Evolutionary conservation across 2,113 vertebrate genomes (phyloP).

Genomic region (Austrofundulus limnaeus): DNA sequence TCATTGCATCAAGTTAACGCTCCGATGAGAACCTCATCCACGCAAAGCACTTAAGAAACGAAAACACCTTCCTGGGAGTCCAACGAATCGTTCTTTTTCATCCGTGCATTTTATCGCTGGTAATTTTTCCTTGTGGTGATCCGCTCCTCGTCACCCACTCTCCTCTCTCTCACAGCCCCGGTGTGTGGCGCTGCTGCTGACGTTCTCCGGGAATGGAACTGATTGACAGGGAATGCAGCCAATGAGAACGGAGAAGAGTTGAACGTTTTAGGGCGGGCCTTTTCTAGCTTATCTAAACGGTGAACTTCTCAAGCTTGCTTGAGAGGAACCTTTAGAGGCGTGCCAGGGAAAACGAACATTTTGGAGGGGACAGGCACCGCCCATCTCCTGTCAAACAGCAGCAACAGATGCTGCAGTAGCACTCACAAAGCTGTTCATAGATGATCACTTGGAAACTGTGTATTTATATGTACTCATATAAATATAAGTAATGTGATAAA

Average conservation of each 20-base stretch:
- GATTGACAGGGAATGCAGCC: constrained; percentile 50
- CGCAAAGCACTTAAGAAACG: background rate
- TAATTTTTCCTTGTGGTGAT: constrained; percentile 54
- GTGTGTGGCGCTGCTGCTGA: constrained; percentile 65
- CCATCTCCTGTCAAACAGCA: constrained; percentile 68
- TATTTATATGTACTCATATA: background rate
- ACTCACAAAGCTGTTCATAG: background rate
- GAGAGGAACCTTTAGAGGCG: constrained; percentile 69
- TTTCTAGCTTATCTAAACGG: background rate
- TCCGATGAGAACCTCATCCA: background rate
- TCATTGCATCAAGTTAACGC: constrained; percentile 15
- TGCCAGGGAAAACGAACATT: constrained; percentile 57
- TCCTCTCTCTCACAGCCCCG: constrained; percentile 61
- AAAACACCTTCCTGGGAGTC: constrained; percentile 27
- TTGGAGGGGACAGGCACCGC: constrained; percentile 73
- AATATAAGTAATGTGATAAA: too few relatives aligned
- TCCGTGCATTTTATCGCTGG: constrained; percentile 59
- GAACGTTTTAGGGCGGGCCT: constrained; percentile 33
- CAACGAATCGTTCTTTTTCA: constrained; percentile 31
- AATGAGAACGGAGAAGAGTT: constrained; percentile 44
- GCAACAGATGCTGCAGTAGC: background rate
- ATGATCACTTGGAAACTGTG: background rate
- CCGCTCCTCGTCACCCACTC: constrained; percentile 70
- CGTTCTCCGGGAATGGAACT: constrained; percentile 52
- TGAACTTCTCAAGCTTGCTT: constrained; percentile 62